Evolutionary conservation across 2,113 vertebrate species (phyloP).

Genomic region (Corapipo altera): DNA sequence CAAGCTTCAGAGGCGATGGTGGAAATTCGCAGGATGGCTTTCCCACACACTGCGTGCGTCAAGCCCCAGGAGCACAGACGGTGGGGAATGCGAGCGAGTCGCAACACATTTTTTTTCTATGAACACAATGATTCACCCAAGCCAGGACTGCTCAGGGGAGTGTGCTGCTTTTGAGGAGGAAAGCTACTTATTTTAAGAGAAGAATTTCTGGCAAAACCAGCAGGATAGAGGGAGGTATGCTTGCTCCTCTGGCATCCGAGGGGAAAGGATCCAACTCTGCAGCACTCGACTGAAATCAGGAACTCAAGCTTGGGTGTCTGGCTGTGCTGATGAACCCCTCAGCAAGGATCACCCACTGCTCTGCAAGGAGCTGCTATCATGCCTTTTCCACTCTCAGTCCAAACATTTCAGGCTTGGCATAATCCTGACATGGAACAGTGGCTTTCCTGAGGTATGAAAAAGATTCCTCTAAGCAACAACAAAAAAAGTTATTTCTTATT

Average conservation of each 20-base stretch:
- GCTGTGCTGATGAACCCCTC: background rate
- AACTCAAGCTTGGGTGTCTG: fast-evolving
- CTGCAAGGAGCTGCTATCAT: fast-evolving
- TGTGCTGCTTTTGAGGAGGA: background rate
- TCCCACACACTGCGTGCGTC: fast-evolving
- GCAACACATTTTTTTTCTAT: background rate
- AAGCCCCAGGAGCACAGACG: background rate
- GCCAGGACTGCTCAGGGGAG: background rate
- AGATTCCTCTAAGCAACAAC: background rate
- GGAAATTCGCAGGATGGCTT: background rate
- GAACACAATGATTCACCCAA: background rate
- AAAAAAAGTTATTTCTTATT: background rate
- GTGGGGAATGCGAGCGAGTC: background rate
- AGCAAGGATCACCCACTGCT: background rate
- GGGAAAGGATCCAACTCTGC: background rate
- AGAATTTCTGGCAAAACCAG: background rate
- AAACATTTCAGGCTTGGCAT: background rate
- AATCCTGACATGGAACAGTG: background rate
- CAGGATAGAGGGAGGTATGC: background rate
- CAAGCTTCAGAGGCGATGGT: background rate
- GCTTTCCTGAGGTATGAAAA: background rate
- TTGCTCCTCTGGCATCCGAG: background rate
- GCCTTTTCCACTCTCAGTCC: background rate
- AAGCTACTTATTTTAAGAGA: background rate
- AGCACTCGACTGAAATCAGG: fast-evolving